Evolutionary conservation across 2,797 vertebrate genomes (phyloP), one percentile per base, ranked within the genome.

Genomic region (Tapirus indicus): DNA sequence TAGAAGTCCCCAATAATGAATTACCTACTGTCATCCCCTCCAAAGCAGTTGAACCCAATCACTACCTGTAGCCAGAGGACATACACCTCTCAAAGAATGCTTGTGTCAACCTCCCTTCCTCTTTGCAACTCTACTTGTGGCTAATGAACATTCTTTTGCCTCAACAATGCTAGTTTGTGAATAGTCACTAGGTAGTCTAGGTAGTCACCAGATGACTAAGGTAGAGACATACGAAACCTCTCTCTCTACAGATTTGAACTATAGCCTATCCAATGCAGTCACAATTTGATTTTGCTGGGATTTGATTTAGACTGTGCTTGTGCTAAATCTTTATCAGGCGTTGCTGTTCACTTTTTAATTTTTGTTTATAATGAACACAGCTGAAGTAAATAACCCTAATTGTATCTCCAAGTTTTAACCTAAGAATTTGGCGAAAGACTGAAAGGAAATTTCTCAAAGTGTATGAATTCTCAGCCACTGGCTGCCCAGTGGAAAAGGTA

Each of bases 391-490:
- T 78, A 93, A 38, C 32, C 16, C 29, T 84, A 83, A 66, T 75
- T 86, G 1, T 17, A 5, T 71, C 52, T 88, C 27, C 35, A 54
- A 79, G 5, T 74, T 93, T 92, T 89, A 92, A 44, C 29, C 5
- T 83, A 23, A 56, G 4, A 74, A 83, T 66, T 95, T 82, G 66
- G 79, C 72, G 41, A 75, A 84, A 93, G 47, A 8, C 56, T 75
- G 3, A 69, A 89, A 89, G 41, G 38, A 91, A 93, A 71, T 91
- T 86, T 91, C n/a, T 91, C 68, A 38, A 91, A 79, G 29, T n/a
- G 1, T 84, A 2, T 23, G 25, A 75, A 52, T 83, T 89, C 35
- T 83, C 0, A 5, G 23, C 29, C 27, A 29, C 21, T 20, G 1
- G 7, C n/a, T 75, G 60, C 14, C 60, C 60, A 60, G n/a, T 41